A percentile compares a stretch with the other conserved stretches of the same genome.
Conservation (phyloP, 2,888 invertebrate species). For the Crematogaster levior region DNA sequence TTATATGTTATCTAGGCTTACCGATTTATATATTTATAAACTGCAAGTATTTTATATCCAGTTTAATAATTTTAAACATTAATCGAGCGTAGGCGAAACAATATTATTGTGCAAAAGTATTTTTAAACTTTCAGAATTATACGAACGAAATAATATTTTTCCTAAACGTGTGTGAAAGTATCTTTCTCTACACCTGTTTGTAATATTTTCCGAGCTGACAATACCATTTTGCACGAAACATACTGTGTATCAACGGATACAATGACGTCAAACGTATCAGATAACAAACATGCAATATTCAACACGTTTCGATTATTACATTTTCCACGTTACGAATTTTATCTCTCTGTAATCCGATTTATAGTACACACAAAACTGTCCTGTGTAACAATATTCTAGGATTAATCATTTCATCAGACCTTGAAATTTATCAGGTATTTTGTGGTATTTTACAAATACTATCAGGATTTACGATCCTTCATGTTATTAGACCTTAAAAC, state of each 20-base stretch:
- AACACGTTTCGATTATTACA: constrained; percentile 42
- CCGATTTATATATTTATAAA: constrained; percentile 15
- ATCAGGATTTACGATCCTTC: constrained; percentile 8
- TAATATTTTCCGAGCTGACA: constrained; percentile 46
- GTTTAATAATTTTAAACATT: constrained; percentile 15
- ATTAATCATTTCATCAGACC: constrained; percentile 36
- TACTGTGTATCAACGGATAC: constrained; percentile 30
- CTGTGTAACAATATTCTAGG: constrained; percentile 23
- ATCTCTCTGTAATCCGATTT: constrained; percentile 49
- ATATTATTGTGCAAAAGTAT: constrained; percentile 1
- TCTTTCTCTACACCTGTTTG: not conserved
- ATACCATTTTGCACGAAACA: constrained; percentile 19
- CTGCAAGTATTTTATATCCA: not conserved
- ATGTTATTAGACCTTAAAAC: not conserved
- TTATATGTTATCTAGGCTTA: not conserved
- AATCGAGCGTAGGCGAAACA: not conserved
- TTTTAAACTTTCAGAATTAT: constrained; percentile 20
- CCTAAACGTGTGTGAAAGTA: not conserved
- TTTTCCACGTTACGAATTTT: constrained; percentile 44
- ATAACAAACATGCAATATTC: constrained; percentile 46
- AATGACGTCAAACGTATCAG: constrained; percentile 43
- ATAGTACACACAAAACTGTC: constrained; percentile 5
- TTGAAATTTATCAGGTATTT: constrained; percentile 21
- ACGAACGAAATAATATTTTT: constrained; percentile 7
- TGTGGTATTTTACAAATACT: not conserved